Evolutionary conservation across 2,113 vertebrate species (phyloP).

Genomic region (Tachycineta bicolor): DNA sequence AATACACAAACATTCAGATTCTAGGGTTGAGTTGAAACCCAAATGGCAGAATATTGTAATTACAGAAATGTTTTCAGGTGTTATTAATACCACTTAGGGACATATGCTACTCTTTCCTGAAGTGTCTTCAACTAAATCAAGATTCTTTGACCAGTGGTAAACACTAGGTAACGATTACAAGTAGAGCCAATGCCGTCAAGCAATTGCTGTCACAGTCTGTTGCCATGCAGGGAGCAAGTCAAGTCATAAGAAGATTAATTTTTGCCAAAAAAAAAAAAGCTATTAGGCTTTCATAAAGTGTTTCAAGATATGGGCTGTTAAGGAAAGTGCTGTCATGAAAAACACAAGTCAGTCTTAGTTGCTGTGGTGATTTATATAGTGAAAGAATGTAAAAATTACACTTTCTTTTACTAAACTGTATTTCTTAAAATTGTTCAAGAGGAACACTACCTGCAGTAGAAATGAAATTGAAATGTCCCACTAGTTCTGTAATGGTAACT

Average conservation of each 20-base stretch:
- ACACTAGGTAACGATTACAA: background rate
- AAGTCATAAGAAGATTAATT: conserved; percentile 15
- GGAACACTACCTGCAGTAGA: background rate
- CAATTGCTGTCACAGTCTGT: rapidly evolving
- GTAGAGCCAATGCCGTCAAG: background rate
- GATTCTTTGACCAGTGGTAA: background rate
- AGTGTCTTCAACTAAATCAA: background rate
- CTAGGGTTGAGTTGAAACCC: background rate
- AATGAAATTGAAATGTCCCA: background rate
- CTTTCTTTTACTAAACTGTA: background rate
- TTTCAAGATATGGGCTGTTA: background rate
- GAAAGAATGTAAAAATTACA: background rate
- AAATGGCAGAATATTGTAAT: background rate
- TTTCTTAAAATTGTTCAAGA: background rate
- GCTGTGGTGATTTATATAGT: background rate
- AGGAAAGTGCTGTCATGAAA: background rate
- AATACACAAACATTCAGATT: background rate
- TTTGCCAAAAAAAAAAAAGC: background rate
- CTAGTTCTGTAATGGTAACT: background rate
- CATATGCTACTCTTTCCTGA: background rate
- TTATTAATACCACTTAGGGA: background rate
- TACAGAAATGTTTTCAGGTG: background rate
- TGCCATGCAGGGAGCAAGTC: background rate
- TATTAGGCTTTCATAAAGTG: background rate
- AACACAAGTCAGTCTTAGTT: background rate